Percentiles rank a stretch among this genome's conserved stretches.
Conservation (phyloP, 2,888 invertebrate genomes). For the Meteorus cinctellus region DNA sequence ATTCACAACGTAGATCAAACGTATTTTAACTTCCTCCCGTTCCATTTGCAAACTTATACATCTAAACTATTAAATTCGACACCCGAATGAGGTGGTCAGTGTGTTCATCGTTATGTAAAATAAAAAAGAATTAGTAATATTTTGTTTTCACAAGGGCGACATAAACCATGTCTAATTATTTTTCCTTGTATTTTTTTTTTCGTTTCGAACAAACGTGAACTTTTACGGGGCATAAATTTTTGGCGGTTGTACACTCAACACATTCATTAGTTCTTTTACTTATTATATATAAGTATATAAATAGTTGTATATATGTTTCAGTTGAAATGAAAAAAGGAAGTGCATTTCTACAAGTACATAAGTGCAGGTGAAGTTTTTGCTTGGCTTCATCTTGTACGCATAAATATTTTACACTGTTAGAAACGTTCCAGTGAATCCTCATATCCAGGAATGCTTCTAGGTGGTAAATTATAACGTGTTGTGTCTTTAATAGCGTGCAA, state of each 20-base stretch:
- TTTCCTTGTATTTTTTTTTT: background rate
- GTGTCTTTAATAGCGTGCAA: constrained; percentile 14
- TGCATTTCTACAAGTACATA: constrained; percentile 38
- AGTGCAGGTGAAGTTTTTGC: constrained; percentile 51
- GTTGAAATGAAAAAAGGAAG: constrained; percentile 30
- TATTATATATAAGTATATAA: constrained; percentile 19
- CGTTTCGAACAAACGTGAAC: constrained; percentile 8
- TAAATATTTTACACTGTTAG: background rate
- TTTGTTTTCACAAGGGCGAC: too few species aligned
- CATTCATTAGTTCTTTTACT: constrained; percentile 38
- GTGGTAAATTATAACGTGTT: background rate
- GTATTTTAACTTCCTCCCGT: constrained; percentile 1
- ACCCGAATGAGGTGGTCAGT: background rate
- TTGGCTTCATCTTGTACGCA: constrained; percentile 23
- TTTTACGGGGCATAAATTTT: constrained; percentile 62
- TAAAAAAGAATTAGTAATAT: background rate
- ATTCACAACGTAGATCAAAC: background rate
- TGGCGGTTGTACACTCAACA: constrained; percentile 28
- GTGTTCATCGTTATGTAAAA: constrained; percentile 1
- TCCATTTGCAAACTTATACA: background rate
- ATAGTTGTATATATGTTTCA: background rate
- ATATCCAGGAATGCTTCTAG: background rate
- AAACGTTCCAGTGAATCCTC: constrained; percentile 1
- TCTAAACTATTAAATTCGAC: background rate
- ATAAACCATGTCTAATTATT: background rate